phyloP scores from a whole-genome alignment of 2,797 vertebrate genomes.

The Acanthis flammea region DNA sequence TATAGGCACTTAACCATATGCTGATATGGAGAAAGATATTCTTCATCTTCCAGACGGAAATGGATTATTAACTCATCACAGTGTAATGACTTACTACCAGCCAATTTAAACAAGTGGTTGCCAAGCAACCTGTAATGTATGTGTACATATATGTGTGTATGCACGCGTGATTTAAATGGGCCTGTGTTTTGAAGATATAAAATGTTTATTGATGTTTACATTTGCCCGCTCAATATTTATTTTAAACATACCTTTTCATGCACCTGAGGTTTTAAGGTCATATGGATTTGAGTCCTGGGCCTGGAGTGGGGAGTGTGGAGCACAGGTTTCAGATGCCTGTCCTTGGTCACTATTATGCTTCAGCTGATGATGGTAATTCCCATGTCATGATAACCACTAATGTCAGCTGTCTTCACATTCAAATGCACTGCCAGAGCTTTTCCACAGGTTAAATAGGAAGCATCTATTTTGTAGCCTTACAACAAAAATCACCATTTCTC shows the following conservation, averaged over 20 bases:
- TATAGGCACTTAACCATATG: constrained; percentile 57
- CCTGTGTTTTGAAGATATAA: not conserved
- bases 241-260: not conserved
- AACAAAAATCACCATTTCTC: not conserved
- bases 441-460: not conserved
- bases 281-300: not conserved
- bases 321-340: not conserved
- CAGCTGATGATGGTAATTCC: not conserved
- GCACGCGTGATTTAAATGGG: not conserved
- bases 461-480: not conserved
- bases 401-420: not conserved
- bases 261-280: not conserved
- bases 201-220: not conserved
- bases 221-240: not conserved
- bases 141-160: not conserved
- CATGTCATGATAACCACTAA: accelerated
- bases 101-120: constrained; percentile 30
- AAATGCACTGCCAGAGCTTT: not conserved
- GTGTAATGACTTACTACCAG: constrained; percentile 43
- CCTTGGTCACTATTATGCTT: not conserved
- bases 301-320: not conserved
- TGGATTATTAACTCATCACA: constrained; percentile 64
- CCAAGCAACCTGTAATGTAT: constrained; percentile 30
- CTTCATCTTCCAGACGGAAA: constrained; percentile 50
- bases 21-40: constrained; percentile 27